Percentiles rank a stretch among this genome's conserved stretches.
phyloP scores from a whole-genome alignment of 2,113 vertebrate genomes.

The Archocentrus centrarchus region DNA sequence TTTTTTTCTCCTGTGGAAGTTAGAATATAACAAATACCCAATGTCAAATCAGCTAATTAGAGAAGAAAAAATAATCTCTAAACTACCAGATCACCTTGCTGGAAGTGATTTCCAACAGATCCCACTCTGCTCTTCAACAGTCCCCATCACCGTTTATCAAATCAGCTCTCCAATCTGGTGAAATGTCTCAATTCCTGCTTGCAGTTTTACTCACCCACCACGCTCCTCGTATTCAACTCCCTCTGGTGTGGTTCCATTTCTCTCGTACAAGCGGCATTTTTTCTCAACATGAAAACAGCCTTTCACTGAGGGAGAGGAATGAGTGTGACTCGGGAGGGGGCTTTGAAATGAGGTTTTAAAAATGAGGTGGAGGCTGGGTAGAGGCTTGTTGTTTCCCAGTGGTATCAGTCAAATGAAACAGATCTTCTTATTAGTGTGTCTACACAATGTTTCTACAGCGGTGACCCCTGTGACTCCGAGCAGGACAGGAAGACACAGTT shows the following conservation, averaged over 20 bases:
- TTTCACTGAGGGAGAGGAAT: constrained; percentile 13
- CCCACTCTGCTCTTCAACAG: constrained; percentile 3
- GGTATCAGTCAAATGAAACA: constrained; percentile 46
- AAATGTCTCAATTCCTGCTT: constrained; percentile 12
- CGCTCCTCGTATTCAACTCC: background rate
- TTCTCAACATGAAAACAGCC: background rate
- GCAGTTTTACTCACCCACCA: constrained; percentile 12
- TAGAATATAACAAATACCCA: background rate
- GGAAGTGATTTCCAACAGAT: background rate
- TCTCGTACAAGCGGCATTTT: constrained; percentile 18
- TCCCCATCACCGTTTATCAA: constrained; percentile 10
- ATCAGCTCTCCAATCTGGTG: constrained; percentile 5
- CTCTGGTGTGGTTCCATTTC: background rate
- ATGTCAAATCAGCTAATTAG: constrained; percentile 15
- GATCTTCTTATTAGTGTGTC: constrained; percentile 48
- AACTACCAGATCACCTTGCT: background rate
- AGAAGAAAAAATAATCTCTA: background rate
- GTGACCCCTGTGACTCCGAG: constrained; percentile 36
- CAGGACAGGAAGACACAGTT: constrained; percentile 8
- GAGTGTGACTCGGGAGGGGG: constrained; percentile 20
- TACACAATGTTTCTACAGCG: constrained; percentile 20
- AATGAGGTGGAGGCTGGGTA: background rate
- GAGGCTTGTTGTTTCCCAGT: constrained; percentile 20
- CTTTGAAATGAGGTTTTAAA: constrained; percentile 34
- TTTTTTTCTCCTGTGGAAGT: background rate